phyloP scores from a whole-genome alignment of 2,888 invertebrate genomes.

The Pyralis farinalis region DNA sequence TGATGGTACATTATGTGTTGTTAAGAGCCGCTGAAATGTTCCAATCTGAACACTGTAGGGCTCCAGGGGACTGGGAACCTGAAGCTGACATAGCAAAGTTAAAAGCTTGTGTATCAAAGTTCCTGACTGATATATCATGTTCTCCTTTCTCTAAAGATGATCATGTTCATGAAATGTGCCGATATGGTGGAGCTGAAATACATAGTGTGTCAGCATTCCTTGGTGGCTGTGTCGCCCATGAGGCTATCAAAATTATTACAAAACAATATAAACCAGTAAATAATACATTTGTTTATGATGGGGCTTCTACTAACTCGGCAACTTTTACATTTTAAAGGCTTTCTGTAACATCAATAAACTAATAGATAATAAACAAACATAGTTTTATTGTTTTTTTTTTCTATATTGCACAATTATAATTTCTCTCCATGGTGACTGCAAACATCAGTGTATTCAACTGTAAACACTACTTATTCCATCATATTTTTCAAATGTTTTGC shows the following conservation, averaged over 20 bases:
- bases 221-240: constrained; percentile 96
- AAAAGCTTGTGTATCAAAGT: constrained; percentile 86
- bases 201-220: constrained; percentile 96
- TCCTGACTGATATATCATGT: constrained; percentile 93
- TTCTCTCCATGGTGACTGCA: too few relatives aligned
- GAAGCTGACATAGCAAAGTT: constrained; percentile 95
- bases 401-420: constrained; percentile 10
- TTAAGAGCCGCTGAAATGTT: constrained; percentile 96
- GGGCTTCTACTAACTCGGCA: constrained; percentile 91
- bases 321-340: constrained; percentile 86
- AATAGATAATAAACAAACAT: neutral
- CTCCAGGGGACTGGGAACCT: constrained; percentile 94
- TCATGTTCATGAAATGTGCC: constrained; percentile 95
- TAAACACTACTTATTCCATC: too few relatives aligned
- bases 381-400: neutral
- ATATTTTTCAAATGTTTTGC: too few relatives aligned
- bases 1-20: constrained; percentile 94
- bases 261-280: constrained; percentile 97
- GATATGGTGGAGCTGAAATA: constrained; percentile 96
- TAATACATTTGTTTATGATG: constrained; percentile 98
- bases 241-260: constrained; percentile 96
- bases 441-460: too few relatives aligned
- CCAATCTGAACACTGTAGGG: constrained; percentile 91
- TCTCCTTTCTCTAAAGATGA: constrained; percentile 92
- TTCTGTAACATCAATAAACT: constrained; percentile 5